Conservation (phyloP, 2,888 invertebrate species). For the Arge pagana region DNA sequence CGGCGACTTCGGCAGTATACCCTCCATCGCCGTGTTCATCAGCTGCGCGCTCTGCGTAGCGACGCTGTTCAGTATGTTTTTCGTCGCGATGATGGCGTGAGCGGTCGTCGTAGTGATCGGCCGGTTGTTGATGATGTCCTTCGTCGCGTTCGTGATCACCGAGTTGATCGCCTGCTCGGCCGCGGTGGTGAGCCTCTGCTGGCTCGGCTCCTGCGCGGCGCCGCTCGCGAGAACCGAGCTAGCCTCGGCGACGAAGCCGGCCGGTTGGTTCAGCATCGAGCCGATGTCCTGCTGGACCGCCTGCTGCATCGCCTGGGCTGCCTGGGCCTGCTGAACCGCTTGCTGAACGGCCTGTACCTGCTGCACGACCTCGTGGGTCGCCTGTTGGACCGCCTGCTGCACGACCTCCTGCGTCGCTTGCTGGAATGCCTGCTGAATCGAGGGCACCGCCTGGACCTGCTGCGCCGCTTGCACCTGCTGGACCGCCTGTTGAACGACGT, state of each 20-base stretch:
- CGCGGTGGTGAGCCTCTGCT: slow-evolving; percentile 52
- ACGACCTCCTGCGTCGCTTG: slow-evolving; percentile 52
- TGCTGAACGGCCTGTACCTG: slow-evolving; percentile 55
- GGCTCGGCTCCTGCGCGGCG: slow-evolving; percentile 52
- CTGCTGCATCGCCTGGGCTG: slow-evolving; percentile 55
- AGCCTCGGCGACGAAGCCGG: slow-evolving; percentile 53
- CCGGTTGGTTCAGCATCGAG: slow-evolving; percentile 53
- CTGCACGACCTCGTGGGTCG: slow-evolving; percentile 51
- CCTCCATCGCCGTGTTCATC: slow-evolving; percentile 55
- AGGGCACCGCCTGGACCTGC: slow-evolving; percentile 51
- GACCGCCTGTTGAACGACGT: slow-evolving; percentile 55
- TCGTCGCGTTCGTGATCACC: slow-evolving; percentile 54
- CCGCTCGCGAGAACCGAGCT: slow-evolving; percentile 48
- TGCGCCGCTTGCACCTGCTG: slow-evolving; percentile 54
- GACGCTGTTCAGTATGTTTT: slow-evolving; percentile 54
- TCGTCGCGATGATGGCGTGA: slow-evolving; percentile 57
- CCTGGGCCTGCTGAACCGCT: slow-evolving; percentile 55
- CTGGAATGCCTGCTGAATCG: slow-evolving; percentile 51
- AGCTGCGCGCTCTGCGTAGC: slow-evolving; percentile 55
- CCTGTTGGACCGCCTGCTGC: slow-evolving; percentile 53
- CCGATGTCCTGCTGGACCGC: slow-evolving; percentile 56
- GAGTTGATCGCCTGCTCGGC: slow-evolving; percentile 55
- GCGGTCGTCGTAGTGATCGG: slow-evolving; percentile 54
- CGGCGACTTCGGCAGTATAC: slow-evolving; percentile 52
- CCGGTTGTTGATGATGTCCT: slow-evolving; percentile 54